Base-by-base conservation (phyloP, 2,888 invertebrate species). In the Pollenia labialis region DNA sequence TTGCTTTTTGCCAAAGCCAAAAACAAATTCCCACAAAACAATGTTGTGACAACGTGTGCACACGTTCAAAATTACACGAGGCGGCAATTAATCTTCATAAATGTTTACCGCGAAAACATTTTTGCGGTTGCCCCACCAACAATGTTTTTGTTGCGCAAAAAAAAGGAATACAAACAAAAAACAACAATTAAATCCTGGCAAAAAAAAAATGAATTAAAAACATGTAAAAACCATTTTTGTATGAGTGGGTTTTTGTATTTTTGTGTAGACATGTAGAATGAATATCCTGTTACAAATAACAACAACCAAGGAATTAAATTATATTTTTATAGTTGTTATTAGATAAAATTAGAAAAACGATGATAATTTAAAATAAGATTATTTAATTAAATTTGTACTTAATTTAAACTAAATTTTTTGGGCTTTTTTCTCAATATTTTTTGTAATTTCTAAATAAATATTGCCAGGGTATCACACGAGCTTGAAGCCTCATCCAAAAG, bases 61-160 rank as follows among this genome's bases (percentile, higher is more conserved):
- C 87, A 87, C 85, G 81, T 87, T 87, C 83, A 76, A 81, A 83
- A 77, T 87, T 87, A 87, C 86, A 87, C 79, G 79, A 69, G 79
- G 85, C 88, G 85, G 82, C 89, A 88, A 89, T 89, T 89, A 88
- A 89, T 89, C 89, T 88, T 86, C 89, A 89, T 89, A 88, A 89
- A 89, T 88, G 89, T 88, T 89, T 72, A 89, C 89, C 88, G 88
- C 89, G 88, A 88, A 89, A 88, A 88, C 88, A 89, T 88, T 88
- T 88, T 85, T 89, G 89, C 85, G 89, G 89, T 88, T 85, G 71
- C 81, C 87, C 75, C 64, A 62, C 72, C 81, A 81, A 58, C 84
- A 84, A 81, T 81, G 42, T 85, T 64, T 62, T 76, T 60, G 69
- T 72, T 84, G 12, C 23, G 75, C 40, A 44, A 84, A 76, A 66